Percentiles rank a stretch among this genome's conserved stretches.
phyloP scores from a whole-genome alignment of 2,888 invertebrate species.

The Oscheius onirici region DNA sequence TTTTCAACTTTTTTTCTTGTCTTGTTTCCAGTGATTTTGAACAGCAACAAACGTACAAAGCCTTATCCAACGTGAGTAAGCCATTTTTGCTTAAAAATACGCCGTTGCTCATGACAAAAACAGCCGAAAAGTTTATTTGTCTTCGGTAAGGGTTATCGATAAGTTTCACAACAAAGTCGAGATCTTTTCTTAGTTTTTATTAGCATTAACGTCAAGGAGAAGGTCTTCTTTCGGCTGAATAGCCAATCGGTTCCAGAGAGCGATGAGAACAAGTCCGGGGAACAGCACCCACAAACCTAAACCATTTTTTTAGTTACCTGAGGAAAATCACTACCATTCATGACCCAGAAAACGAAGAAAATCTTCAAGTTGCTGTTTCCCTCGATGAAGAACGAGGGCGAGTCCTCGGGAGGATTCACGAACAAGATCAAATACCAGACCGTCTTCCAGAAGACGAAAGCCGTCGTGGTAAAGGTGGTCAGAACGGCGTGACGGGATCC shows the following conservation, averaged over 20 bases:
- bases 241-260: constrained; percentile 59
- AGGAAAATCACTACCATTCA: constrained; percentile 35
- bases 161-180: not conserved
- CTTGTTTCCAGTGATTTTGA: too few relatives aligned
- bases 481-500: constrained; percentile 63
- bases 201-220: not conserved
- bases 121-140: too few relatives aligned
- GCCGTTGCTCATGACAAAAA: too few relatives aligned
- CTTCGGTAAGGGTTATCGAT: too few relatives aligned
- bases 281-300: constrained; percentile 56
- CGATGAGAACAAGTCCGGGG: constrained; percentile 57
- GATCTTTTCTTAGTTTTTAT: not conserved
- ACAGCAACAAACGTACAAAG: too few relatives aligned
- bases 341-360: constrained; percentile 49
- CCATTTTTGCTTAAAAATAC: too few relatives aligned
- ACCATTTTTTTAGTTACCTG: not conserved
- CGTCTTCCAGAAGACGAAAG: constrained; percentile 69
- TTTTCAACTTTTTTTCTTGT: too few relatives aligned
- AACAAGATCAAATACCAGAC: constrained; percentile 63
- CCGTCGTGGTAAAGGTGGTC: constrained; percentile 59
- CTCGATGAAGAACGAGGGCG: constrained; percentile 39
- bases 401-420: constrained; percentile 56
- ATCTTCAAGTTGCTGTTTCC: constrained; percentile 39
- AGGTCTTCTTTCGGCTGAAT: not conserved
- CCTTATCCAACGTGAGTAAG: too few relatives aligned